These are phyloP conservation scores for Julus scanicus DNA, from an alignment of 2,888 invertebrate species.

Conservation along the genomic window DNA sequence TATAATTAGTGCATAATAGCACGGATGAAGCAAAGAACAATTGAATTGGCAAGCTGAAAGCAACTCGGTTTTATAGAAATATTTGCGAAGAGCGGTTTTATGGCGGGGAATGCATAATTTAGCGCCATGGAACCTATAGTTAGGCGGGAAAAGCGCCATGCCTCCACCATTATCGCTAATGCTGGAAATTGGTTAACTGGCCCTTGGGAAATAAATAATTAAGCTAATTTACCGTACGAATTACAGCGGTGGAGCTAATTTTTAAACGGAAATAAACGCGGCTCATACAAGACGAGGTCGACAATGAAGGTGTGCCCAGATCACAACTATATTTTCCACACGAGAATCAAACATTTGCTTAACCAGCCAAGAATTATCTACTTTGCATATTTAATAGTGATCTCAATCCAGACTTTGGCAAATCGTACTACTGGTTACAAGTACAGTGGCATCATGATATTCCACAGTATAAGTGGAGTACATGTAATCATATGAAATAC, in stretches of 20 bases:
- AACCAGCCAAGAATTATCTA: no score
- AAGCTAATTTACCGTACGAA: slow-evolving; percentile 30
- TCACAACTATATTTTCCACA: no score
- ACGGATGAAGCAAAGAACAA: slow-evolving; percentile 34
- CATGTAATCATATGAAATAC: no score
- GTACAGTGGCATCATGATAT: no score
- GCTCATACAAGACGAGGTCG: neutral
- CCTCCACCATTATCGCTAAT: slow-evolving; percentile 21
- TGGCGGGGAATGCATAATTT: slow-evolving; percentile 22
- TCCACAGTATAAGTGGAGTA: no score
- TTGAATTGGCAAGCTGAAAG: slow-evolving; percentile 12
- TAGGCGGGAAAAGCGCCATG: slow-evolving; percentile 4
- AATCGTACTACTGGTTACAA: no score
- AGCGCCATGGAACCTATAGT: slow-evolving; percentile 13
- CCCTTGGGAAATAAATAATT: slow-evolving; percentile 35
- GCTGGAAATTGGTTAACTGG: slow-evolving; percentile 30
- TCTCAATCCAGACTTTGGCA: no score
- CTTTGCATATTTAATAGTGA: no score
- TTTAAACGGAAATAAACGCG: slow-evolving; percentile 11
- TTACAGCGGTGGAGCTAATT: neutral
- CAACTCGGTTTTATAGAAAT: slow-evolving; percentile 39
- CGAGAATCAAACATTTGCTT: no score
- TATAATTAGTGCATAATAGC: slow-evolving; percentile 39
- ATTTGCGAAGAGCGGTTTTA: slow-evolving; percentile 39
- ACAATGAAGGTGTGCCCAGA: neutral